Percentiles rank a stretch among this genome's conserved stretches.
These are phyloP conservation scores for Struthidea cinerea DNA, from an alignment of 2,113 vertebrate species.

Conservation along the genomic window DNA sequence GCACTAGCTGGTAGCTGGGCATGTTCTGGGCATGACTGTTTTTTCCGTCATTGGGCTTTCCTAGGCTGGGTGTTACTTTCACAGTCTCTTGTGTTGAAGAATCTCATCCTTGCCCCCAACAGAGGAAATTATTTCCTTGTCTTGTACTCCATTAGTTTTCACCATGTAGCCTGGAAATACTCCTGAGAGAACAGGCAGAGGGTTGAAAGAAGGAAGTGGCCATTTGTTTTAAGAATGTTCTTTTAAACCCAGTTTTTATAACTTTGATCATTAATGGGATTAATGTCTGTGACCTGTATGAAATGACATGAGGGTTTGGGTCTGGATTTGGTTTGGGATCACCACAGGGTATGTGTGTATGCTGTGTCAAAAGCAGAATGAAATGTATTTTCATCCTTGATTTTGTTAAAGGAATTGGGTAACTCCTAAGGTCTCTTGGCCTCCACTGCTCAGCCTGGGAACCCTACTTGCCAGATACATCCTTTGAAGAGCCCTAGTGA, in stretches of 20 bases:
- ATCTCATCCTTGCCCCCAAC: rapidly evolving
- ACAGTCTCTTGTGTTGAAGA: not conserved
- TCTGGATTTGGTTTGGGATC: not conserved
- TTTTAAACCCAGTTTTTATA: not conserved
- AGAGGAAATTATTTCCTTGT: not conserved
- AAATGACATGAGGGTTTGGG: not conserved
- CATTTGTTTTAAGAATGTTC: not conserved
- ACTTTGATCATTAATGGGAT: not conserved
- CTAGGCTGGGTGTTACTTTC: not conserved
- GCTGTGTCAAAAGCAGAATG: not conserved
- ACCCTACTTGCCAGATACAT: not conserved
- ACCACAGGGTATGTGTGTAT: rapidly evolving
- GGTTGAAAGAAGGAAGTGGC: not conserved
- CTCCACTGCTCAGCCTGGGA: not conserved
- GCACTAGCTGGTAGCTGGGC: not conserved
- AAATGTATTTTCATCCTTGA: not conserved
- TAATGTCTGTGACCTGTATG: not conserved
- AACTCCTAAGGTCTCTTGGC: not conserved
- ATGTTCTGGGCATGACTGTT: not conserved
- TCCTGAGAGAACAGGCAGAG: not conserved
- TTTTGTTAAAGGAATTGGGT: not conserved
- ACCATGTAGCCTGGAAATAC: not conserved
- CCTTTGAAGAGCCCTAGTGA: not conserved
- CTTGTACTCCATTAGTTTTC: not conserved
- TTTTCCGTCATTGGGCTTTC: rapidly evolving